phyloP scores from a whole-genome alignment of 2,113 vertebrate genomes.

The Erpornis zantholeuca region DNA sequence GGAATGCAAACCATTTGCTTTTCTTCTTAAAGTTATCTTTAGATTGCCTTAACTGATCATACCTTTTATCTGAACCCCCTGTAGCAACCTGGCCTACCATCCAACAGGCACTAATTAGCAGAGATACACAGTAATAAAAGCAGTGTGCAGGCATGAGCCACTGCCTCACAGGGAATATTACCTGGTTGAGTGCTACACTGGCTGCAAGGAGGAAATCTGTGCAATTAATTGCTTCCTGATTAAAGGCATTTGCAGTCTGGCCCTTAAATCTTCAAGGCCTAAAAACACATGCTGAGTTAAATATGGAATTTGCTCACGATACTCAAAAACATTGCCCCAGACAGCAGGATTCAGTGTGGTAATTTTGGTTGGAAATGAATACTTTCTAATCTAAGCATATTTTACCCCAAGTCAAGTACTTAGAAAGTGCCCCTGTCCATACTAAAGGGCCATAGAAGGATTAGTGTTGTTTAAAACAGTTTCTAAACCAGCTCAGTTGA shows the following conservation, averaged over 20 bases:
- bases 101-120: conserved; percentile 4
- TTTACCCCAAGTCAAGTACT: background rate
- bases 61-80: background rate
- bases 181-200: background rate
- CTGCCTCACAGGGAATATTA: background rate
- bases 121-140: background rate
- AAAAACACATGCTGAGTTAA: background rate
- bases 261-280: background rate
- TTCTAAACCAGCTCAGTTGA: background rate
- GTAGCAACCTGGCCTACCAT: background rate
- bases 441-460: background rate
- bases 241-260: conserved; percentile 8
- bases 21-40: background rate
- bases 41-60: background rate
- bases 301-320: background rate
- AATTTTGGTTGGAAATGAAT: background rate
- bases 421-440: background rate
- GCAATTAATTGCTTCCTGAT: conserved; percentile 43
- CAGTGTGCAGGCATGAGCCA: background rate
- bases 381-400: background rate
- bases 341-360: background rate
- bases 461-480: background rate
- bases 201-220: conserved; percentile 20
- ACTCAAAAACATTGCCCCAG: background rate
- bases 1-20: background rate